phyloP scores from a whole-genome alignment of 2,888 invertebrate genomes.

The Sarcophaga carnaria region DNA sequence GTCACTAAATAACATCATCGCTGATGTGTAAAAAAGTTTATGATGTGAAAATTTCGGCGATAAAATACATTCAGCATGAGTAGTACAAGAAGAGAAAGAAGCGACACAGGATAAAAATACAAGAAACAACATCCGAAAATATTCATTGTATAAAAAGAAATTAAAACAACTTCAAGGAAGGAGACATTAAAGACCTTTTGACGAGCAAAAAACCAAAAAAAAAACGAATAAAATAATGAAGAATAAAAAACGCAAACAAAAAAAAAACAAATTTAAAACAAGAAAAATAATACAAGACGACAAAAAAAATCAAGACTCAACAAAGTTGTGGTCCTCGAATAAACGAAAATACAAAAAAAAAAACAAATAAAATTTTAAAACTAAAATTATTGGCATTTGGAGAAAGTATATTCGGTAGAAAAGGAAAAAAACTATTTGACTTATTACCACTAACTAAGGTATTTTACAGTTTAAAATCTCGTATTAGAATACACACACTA shows the following conservation, averaged over 20 bases:
- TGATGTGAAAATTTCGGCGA: slow-evolving; percentile 70
- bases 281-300: slow-evolving; percentile 1
- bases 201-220: slow-evolving; percentile 16
- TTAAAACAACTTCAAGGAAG: slow-evolving; percentile 46
- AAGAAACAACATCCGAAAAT: slow-evolving; percentile 17
- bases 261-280: slow-evolving; percentile 41
- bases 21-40: slow-evolving; percentile 69
- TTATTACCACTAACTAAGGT: no score
- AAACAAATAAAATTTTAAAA: no score
- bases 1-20: slow-evolving; percentile 69
- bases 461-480: no score
- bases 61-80: slow-evolving; percentile 56
- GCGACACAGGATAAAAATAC: not conserved
- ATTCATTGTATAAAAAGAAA: slow-evolving; percentile 53
- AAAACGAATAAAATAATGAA: slow-evolving; percentile 28
- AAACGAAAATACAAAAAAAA: no score
- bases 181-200: slow-evolving; percentile 55
- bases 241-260: slow-evolving; percentile 21
- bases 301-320: slow-evolving; percentile 6
- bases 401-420: not conserved
- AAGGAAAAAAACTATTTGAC: no score
- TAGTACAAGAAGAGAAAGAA: slow-evolving; percentile 5
- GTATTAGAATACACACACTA: no score
- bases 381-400: slow-evolving; percentile 11
- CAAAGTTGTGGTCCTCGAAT: not conserved